Percentiles rank a stretch among this genome's conserved stretches.
These are phyloP conservation scores for Andrena hattorfiana DNA, from an alignment of 2,888 invertebrate species.

Conservation along the genomic window DNA sequence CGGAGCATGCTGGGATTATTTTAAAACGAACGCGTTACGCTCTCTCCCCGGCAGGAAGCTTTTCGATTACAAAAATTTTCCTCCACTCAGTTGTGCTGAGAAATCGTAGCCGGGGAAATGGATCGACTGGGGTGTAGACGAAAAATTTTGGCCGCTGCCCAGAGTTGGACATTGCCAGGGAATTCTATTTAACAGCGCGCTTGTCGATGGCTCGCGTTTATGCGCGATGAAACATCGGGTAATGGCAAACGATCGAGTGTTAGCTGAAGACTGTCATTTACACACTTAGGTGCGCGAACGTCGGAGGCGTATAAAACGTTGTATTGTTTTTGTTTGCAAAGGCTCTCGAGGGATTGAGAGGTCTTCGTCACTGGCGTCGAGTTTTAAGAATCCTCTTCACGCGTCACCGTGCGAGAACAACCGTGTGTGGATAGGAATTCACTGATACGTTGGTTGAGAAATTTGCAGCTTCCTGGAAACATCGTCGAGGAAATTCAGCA, in stretches of 20 bases:
- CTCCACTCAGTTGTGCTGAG: too few relatives aligned
- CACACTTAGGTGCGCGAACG: constrained; percentile 37
- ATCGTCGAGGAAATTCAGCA: background rate
- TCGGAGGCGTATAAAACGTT: constrained; percentile 18
- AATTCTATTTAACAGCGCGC: background rate
- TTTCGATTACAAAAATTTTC: too few relatives aligned
- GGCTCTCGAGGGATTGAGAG: constrained; percentile 46
- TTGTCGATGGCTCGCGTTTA: background rate
- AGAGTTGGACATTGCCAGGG: background rate
- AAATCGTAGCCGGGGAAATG: too few relatives aligned
- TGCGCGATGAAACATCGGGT: constrained; percentile 15
- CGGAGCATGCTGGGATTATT: too few relatives aligned
- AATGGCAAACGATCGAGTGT: constrained; percentile 54
- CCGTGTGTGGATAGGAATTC: background rate
- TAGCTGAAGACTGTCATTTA: constrained; percentile 54
- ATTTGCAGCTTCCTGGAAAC: background rate
- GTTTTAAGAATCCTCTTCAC: constrained; percentile 31
- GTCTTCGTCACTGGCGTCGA: constrained; percentile 47
- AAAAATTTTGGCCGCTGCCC: background rate
- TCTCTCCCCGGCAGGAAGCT: too few relatives aligned
- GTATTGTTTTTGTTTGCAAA: constrained; percentile 32
- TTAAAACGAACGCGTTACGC: too few relatives aligned
- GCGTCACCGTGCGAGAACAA: background rate
- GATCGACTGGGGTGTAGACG: too few relatives aligned
- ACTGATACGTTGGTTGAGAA: background rate